These are phyloP conservation scores for Zonotrichia albicollis DNA, from an alignment of 2,797 vertebrate species.

Conservation along the genomic window DNA sequence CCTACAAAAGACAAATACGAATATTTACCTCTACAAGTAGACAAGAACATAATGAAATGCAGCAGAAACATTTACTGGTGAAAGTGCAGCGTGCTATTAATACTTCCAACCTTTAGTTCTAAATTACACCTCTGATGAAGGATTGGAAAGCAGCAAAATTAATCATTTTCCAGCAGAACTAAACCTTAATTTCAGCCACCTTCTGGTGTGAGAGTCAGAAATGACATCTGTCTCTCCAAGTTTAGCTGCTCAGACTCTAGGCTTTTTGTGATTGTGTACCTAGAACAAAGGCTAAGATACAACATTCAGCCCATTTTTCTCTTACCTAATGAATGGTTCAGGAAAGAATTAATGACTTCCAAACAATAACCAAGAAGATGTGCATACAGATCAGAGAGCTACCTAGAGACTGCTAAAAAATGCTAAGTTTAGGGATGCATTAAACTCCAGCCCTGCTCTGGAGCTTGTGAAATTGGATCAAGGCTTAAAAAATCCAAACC, in stretches of 20 bases:
- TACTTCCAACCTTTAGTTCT: neutral
- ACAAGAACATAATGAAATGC: constrained; percentile 35
- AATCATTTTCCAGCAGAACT: neutral
- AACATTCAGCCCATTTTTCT: neutral
- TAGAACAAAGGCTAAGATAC: neutral
- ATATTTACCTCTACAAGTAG: constrained; percentile 41
- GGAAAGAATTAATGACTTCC: neutral
- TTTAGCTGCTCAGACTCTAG: neutral
- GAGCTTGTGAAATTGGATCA: neutral
- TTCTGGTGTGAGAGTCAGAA: neutral
- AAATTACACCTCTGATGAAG: neutral
- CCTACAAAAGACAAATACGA: constrained; percentile 63
- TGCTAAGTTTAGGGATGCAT: neutral
- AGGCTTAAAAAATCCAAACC: neutral
- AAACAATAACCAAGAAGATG: neutral
- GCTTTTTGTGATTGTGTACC: neutral
- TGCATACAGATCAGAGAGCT: neutral
- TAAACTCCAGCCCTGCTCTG: neutral
- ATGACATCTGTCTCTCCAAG: neutral
- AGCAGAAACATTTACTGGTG: constrained; percentile 25
- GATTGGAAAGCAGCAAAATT: neutral
- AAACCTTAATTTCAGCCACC: neutral
- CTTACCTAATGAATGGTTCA: neutral
- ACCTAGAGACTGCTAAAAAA: neutral
- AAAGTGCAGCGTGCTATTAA: neutral